Evolutionary conservation across 2,113 vertebrate genomes (phyloP).

Genomic region (Pseudorectes ferrugineus): DNA sequence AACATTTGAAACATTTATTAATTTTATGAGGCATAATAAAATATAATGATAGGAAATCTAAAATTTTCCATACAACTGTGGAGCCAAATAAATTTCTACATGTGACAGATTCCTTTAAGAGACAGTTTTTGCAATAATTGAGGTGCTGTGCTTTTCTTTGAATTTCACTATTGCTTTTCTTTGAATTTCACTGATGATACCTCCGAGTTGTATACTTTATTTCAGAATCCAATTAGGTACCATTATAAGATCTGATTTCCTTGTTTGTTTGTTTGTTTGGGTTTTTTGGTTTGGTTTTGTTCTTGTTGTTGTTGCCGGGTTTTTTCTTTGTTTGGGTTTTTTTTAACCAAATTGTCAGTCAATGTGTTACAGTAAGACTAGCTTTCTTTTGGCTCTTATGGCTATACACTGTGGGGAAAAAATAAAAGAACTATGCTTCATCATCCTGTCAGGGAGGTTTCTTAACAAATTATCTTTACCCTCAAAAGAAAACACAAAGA

Average conservation of each 20-base stretch:
- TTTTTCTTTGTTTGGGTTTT: neutral
- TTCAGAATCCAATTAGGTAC: conserved; percentile 69
- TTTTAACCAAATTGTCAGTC: conserved; percentile 80
- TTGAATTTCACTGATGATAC: conserved; percentile 69
- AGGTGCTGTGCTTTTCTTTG: conserved; percentile 69
- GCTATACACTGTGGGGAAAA: conserved; percentile 73
- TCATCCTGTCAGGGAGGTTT: conserved; percentile 89
- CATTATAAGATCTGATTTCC: conserved; percentile 72
- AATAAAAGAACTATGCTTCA: conserved; percentile 83
- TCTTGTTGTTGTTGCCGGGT: neutral
- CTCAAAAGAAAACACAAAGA: conserved; percentile 81
- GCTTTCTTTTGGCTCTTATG: conserved; percentile 79
- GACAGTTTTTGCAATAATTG: conserved; percentile 57
- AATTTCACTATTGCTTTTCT: conserved; percentile 67
- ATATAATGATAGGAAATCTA: conserved; percentile 38
- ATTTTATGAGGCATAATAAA: conserved; percentile 64
- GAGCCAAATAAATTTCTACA: conserved; percentile 47
- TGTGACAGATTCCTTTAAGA: conserved; percentile 50
- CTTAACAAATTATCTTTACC: conserved; percentile 87
- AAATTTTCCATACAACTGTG: conserved; percentile 8
- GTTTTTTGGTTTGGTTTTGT: neutral
- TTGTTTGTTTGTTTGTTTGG: neutral
- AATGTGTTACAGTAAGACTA: conserved; percentile 74
- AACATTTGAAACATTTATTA: conserved; percentile 64
- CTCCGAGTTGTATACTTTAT: conserved; percentile 62